These are phyloP conservation scores for Polydesmus complanatus DNA, from an alignment of 2,888 invertebrate genomes.

Conservation along the genomic window DNA sequence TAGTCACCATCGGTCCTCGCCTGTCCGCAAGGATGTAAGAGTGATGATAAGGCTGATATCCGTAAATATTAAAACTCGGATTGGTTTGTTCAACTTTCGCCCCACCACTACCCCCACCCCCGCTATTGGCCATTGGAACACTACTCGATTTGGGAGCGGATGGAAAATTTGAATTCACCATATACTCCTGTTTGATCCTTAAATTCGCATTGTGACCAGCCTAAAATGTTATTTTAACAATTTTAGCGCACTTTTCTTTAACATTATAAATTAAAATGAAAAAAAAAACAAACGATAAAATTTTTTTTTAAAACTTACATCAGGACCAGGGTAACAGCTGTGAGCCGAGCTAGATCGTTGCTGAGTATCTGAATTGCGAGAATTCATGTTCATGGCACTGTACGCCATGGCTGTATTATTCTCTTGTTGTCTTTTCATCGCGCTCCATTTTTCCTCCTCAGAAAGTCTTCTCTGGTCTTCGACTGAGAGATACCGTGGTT, in stretches of 20 bases:
- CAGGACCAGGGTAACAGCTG: neutral
- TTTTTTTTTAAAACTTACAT: too few species aligned
- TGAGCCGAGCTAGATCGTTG: neutral
- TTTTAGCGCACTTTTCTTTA: too few species aligned
- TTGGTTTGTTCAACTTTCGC: constrained; percentile 16
- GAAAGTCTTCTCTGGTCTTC: constrained; percentile 2
- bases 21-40: constrained; percentile 27
- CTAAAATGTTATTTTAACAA: neutral
- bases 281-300: too few species aligned
- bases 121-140: neutral
- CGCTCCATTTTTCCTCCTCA: constrained; percentile 12
- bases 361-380: constrained; percentile 1
- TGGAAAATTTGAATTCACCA: neutral
- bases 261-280: too few species aligned
- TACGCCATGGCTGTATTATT: neutral
- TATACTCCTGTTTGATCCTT: neutral
- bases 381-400: neutral
- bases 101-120: neutral
- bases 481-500: neutral
- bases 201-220: neutral
- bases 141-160: neutral
- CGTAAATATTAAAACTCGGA: constrained; percentile 32
- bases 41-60: constrained; percentile 32
- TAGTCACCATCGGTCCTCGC: neutral
- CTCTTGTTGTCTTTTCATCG: constrained; percentile 7